These are phyloP conservation scores for Xiphophorus birchmanni DNA, from an alignment of 2,797 vertebrate genomes.

Conservation along the genomic window DNA sequence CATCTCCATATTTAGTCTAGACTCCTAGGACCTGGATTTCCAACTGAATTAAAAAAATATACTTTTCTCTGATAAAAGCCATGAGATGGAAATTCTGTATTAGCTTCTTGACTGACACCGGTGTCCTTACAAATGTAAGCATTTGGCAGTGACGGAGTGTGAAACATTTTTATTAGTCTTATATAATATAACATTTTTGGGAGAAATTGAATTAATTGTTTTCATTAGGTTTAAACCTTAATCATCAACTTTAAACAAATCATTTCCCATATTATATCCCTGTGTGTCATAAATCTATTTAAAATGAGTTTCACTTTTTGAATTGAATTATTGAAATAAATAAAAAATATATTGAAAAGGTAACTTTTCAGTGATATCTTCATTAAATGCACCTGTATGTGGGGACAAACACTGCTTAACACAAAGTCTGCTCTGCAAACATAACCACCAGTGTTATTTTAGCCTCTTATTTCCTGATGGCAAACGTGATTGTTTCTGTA, in stretches of 20 bases:
- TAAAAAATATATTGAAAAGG: not conserved
- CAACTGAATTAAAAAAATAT: not conserved
- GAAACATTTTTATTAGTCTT: not conserved
- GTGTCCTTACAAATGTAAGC: too few relatives aligned
- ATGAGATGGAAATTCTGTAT: not conserved
- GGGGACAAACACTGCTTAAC: conserved; percentile 23
- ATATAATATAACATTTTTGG: not conserved
- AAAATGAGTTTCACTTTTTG: not conserved
- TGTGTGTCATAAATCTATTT: not conserved
- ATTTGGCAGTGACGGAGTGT: too few relatives aligned
- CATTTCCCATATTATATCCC: not conserved
- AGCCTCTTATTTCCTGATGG: conserved; percentile 32
- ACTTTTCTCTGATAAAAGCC: not conserved
- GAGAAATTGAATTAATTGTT: not conserved
- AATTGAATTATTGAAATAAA: not conserved
- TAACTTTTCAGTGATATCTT: not conserved
- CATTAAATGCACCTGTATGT: not conserved
- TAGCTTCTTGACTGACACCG: too few relatives aligned
- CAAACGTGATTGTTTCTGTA: conserved; percentile 18
- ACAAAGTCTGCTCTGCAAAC: conserved; percentile 21
- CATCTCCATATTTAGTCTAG: not conserved
- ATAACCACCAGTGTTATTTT: conserved; percentile 24
- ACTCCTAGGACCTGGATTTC: not conserved
- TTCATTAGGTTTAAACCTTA: not conserved
- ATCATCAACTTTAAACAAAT: not conserved